A percentile compares a stretch with the other conserved stretches of the same genome.
phyloP scores from a whole-genome alignment of 2,797 vertebrate species.

The Percopsis omiscomaycus region DNA sequence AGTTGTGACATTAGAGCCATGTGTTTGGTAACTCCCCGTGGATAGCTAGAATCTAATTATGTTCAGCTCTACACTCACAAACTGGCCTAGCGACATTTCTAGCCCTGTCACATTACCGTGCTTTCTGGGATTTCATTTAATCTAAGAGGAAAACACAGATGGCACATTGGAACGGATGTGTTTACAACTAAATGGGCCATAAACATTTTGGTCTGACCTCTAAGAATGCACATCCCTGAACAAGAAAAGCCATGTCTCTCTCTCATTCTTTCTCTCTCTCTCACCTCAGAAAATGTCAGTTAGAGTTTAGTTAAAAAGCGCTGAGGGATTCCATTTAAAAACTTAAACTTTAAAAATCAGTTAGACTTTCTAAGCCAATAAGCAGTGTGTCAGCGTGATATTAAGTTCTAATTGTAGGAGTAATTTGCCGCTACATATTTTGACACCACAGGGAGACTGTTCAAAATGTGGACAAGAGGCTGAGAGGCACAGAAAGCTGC shows the following conservation, averaged over 20 bases:
- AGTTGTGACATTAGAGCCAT: constrained; percentile 49
- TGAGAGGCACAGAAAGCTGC: constrained; percentile 40
- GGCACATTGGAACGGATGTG: constrained; percentile 64
- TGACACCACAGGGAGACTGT: constrained; percentile 47
- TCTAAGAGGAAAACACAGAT: constrained; percentile 66
- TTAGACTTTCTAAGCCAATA: constrained; percentile 41
- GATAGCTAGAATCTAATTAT: constrained; percentile 62
- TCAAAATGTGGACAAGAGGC: constrained; percentile 56
- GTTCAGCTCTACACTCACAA: constrained; percentile 51
- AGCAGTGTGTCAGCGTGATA: constrained; percentile 42
- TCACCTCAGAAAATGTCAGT: background rate
- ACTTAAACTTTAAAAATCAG: constrained; percentile 12
- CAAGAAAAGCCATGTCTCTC: constrained; percentile 32
- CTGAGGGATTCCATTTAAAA: constrained; percentile 29
- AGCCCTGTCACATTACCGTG: constrained; percentile 55
- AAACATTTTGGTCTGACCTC: constrained; percentile 62
- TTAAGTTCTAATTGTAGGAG: constrained; percentile 41
- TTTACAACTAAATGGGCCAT: constrained; percentile 70
- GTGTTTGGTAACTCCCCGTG: constrained; percentile 50
- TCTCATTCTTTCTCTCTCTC: constrained; percentile 2
- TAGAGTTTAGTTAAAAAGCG: background rate
- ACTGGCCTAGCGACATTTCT: constrained; percentile 52
- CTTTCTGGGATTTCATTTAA: constrained; percentile 64
- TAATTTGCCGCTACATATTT: constrained; percentile 58
- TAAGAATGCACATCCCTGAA: constrained; percentile 38